Evolutionary conservation across 2,113 vertebrate species (phyloP), one percentile per base, ranked within the genome.

Genomic region (Struthio camelus): DNA sequence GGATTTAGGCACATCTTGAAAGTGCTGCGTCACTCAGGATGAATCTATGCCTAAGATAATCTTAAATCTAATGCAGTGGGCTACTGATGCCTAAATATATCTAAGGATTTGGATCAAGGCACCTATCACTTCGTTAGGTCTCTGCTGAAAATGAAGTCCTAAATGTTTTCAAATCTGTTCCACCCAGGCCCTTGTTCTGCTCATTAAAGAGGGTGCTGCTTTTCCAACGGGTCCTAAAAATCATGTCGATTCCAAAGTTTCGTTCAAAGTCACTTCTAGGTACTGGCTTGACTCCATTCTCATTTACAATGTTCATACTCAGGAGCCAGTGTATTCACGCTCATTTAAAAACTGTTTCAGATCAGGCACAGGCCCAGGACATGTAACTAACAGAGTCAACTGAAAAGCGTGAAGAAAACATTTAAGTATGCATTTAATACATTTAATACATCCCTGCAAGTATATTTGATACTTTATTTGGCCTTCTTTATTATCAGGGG

Each of bases 361-460:
- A 56, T 36, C 40, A 51, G 65, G 67, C 89, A 93, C 54, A 79
- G 51, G 38, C 22, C 51, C 64, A 17, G 53, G 36, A 38, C 38
- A 28, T 10, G 69, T 79, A 91, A 58, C n/a, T 90, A 71, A 85
- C 44, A 93, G 76, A 92, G 91, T 34, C 90, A 76, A 90, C 44
- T n/a, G 70, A 87, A 94, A 70, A 94, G 89, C 56, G 59, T 25
- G 79, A 92, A 93, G 70, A 90, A 96, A 93, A 97, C n/a, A 32
- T 83, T 91, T 90, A 93, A 46, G 42, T 88, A 59, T 38, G 78
- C 77, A n/a, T n/a, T n/a, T n/a, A n/a, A n/a, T n/a, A n/a, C n/a
- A n/a, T n/a, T n/a, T 72, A 70, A 48, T 67, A 38, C 70, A 73
- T 84, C 38, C 84, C 92, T 85, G 20, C n/a, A 89, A 96, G 84